phyloP scores from a whole-genome alignment of 2,797 vertebrate species.

The Poecilia picta region DNA sequence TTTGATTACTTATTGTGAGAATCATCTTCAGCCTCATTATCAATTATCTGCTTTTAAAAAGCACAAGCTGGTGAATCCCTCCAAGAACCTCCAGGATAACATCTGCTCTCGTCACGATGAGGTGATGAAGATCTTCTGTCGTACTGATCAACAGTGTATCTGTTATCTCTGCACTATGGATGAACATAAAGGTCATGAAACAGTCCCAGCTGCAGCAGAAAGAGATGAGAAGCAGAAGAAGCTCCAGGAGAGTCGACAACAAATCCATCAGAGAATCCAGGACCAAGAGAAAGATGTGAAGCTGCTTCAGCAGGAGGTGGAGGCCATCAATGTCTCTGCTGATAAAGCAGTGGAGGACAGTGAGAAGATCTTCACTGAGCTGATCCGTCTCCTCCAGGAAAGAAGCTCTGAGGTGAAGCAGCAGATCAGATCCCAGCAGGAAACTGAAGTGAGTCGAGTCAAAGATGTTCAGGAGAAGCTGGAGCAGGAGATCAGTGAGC shows the following conservation, averaged over 20 bases:
- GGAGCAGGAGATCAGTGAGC: slow-evolving; percentile 23
- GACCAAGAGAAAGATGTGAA: no score
- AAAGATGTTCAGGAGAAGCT: slow-evolving; percentile 13
- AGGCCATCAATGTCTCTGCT: slow-evolving; percentile 10
- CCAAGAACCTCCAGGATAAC: slow-evolving; percentile 2
- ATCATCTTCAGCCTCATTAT: not conserved
- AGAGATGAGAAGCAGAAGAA: not conserved
- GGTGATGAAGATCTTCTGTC: not conserved
- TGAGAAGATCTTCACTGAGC: slow-evolving; percentile 13
- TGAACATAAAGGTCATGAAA: not conserved
- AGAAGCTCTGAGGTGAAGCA: not conserved
- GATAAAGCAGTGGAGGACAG: slow-evolving; percentile 12
- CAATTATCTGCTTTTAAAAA: not conserved
- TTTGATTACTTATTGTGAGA: not conserved
- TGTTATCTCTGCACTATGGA: slow-evolving; percentile 1
- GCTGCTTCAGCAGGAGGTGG: slow-evolving; percentile 16
- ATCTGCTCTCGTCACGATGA: not conserved
- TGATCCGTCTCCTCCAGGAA: slow-evolving; percentile 5
- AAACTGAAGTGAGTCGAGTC: not conserved
- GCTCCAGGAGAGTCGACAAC: no score
- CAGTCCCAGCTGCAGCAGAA: slow-evolving; percentile 1
- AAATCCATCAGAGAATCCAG: no score
- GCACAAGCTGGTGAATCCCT: slow-evolving; percentile 4
- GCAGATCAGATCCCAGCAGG: slow-evolving; percentile 2
- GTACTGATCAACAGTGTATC: not conserved